Conservation (phyloP, 2,113 vertebrate species). For the Podarcis muralis region DNA sequence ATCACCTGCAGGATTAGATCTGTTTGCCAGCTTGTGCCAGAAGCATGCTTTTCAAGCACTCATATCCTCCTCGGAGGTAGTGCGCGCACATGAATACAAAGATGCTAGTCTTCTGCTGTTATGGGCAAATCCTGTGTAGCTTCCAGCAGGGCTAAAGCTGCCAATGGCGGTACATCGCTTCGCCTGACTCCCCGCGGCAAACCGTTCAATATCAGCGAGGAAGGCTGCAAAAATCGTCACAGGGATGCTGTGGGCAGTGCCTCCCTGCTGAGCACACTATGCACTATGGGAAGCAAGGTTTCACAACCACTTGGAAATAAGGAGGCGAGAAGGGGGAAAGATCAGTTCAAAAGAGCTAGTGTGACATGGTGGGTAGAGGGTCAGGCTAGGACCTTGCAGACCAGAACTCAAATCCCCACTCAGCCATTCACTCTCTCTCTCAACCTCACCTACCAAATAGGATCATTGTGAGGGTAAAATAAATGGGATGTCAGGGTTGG, state of each 20-base stretch:
- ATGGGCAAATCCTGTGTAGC: not conserved
- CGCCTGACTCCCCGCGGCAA: not conserved
- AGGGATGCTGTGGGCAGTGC: not conserved
- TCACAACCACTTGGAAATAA: not conserved
- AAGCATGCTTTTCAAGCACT: not conserved
- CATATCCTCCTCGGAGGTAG: slow-evolving; percentile 7
- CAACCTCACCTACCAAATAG: too few species aligned
- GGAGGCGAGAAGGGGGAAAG: too few species aligned
- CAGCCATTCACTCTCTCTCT: too few species aligned
- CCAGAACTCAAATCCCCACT: too few species aligned
- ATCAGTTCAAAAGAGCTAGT: too few species aligned
- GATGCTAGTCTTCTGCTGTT: not conserved
- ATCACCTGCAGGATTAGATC: slow-evolving; percentile 37
- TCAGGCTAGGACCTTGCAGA: too few species aligned
- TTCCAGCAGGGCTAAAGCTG: not conserved
- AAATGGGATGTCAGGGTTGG: too few species aligned
- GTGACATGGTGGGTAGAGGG: too few species aligned
- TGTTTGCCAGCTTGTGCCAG: slow-evolving; percentile 10
- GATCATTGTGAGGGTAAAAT: too few species aligned
- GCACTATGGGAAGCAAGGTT: not conserved
- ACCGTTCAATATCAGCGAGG: not conserved
- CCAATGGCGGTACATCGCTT: slow-evolving; percentile 19
- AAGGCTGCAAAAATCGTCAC: not conserved
- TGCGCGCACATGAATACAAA: not conserved
- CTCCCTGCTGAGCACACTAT: not conserved